phyloP scores from a whole-genome alignment of 2,113 vertebrate species.

The Aleadryas rufinucha region DNA sequence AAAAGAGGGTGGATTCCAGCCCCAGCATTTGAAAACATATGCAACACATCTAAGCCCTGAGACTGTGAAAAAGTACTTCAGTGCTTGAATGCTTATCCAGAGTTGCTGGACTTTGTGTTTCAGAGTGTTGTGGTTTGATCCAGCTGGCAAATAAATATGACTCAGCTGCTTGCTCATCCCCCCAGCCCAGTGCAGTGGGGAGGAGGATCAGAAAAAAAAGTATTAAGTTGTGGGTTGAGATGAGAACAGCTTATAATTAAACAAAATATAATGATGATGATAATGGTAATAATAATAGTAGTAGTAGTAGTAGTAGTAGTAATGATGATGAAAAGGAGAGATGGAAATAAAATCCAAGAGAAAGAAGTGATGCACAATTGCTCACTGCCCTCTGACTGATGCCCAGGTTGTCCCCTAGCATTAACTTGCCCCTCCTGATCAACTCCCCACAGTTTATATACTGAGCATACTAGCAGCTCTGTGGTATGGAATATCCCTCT shows the following conservation, averaged over 20 bases:
- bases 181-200: not conserved
- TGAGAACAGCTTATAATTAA: not conserved
- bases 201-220: not conserved
- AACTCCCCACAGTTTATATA: not conserved
- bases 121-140: not conserved
- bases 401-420: no score
- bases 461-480: not conserved
- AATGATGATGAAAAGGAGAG: not conserved
- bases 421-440: no score
- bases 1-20: not conserved
- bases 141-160: not conserved
- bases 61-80: not conserved
- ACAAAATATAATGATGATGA: not conserved
- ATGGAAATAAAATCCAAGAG: not conserved
- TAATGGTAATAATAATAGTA: not conserved
- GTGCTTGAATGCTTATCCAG: not conserved
- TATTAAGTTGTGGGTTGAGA: not conserved
- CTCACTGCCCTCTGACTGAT: accelerated
- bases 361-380: not conserved
- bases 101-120: not conserved
- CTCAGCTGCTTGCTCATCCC: not conserved
- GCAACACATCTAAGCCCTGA: not conserved
- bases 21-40: not conserved
- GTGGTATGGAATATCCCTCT: not conserved
- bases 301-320: not conserved